Percentiles rank a stretch among this genome's conserved stretches.
These are phyloP conservation scores for Hemibagrus wyckioides DNA, from an alignment of 2,113 vertebrate genomes.

Conservation along the genomic window DNA sequence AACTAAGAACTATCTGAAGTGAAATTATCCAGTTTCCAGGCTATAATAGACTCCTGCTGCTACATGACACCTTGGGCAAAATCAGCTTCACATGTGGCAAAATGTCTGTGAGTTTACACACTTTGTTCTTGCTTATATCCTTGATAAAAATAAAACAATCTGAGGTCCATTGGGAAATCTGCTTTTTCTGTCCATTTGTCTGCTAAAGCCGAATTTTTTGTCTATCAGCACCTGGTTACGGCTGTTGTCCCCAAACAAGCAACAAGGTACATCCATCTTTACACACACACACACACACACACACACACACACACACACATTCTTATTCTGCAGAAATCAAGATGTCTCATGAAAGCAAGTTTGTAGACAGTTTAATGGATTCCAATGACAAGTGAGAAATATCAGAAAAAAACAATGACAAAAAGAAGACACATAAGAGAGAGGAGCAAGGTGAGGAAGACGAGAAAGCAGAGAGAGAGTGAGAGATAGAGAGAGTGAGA, in stretches of 20 bases:
- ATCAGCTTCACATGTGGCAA: background rate
- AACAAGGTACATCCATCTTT: constrained; percentile 53
- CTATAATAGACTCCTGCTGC: background rate
- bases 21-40: background rate
- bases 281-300: constrained; percentile 34
- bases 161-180: constrained; percentile 22
- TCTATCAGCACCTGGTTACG: constrained; percentile 52
- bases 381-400: constrained; percentile 36
- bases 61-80: constrained; percentile 5
- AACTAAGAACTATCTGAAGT: background rate
- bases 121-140: background rate
- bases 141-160: constrained; percentile 3
- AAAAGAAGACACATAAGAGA: background rate
- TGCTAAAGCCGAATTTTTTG: no score
- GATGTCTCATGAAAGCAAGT: constrained; percentile 56
- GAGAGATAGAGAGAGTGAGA: background rate
- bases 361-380: constrained; percentile 60
- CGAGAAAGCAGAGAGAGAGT: background rate
- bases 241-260: constrained; percentile 50
- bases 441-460: background rate
- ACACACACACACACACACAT: background rate
- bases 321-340: constrained; percentile 32
- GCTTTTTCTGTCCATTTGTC: constrained; percentile 17
- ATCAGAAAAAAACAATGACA: background rate
- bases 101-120: background rate